These are phyloP conservation scores for Tragulus kanchil DNA, from an alignment of 2,113 vertebrate genomes.

Conservation along the genomic window DNA sequence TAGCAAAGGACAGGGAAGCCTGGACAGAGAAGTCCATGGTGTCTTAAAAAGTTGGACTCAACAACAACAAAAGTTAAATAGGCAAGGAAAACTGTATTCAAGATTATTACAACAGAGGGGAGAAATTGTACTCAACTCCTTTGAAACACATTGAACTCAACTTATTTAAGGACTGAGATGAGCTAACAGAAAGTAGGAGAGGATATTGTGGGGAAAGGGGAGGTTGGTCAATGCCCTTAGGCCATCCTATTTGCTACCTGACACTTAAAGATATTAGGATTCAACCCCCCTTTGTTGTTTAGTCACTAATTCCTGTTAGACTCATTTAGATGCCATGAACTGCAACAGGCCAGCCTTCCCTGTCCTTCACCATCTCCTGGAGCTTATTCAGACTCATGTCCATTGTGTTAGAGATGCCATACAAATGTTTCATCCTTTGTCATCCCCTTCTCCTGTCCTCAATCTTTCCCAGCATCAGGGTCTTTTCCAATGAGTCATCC, in stretches of 20 bases:
- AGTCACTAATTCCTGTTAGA: too few relatives aligned
- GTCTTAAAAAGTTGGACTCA: not conserved
- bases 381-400: too few relatives aligned
- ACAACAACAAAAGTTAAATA: not conserved
- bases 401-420: too few relatives aligned
- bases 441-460: too few relatives aligned
- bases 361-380: too few relatives aligned
- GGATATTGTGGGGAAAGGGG: not conserved
- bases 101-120: not conserved
- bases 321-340: too few relatives aligned
- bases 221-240: too few relatives aligned
- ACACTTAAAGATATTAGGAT: not conserved
- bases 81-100: not conserved
- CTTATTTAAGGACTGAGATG: not conserved
- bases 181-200: not conserved
- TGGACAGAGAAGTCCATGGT: not conserved
- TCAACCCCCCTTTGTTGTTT: not conserved
- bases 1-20: not conserved
- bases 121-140: not conserved
- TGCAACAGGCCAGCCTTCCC: too few relatives aligned
- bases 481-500: too few relatives aligned
- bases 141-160: not conserved
- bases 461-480: too few relatives aligned
- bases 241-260: not conserved
- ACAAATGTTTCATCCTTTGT: too few relatives aligned